Conservation (phyloP, 92 coral and sea anemone species). For the Nematostella vectensis region DNA sequence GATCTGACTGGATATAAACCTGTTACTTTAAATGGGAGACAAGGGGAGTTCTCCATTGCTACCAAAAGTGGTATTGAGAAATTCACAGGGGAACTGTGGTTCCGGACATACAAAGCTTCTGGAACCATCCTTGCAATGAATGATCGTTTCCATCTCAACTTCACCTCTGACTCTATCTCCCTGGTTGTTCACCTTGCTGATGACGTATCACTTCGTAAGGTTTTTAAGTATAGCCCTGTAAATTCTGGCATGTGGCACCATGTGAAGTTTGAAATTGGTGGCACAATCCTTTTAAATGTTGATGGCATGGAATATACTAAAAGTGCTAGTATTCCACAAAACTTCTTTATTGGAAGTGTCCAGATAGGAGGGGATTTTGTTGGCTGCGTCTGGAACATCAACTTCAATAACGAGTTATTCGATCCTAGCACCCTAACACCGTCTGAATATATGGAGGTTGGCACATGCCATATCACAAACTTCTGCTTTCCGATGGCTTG, state of each 20-base stretch:
- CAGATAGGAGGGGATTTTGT: conserved; percentile 39
- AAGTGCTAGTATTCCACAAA: conserved; percentile 3
- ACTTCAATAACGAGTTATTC: conserved; percentile 14
- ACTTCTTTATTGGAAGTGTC: conserved; percentile 26
- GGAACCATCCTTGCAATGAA: conserved; percentile 35
- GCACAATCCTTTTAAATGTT: conserved; percentile 9
- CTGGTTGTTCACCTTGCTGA: conserved; percentile 14
- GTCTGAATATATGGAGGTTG: conserved; percentile 5
- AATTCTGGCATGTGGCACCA: conserved; percentile 61
- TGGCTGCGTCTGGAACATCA: conserved; percentile 61
- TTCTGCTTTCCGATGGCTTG: conserved; percentile 64
- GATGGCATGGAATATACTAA: conserved; percentile 10
- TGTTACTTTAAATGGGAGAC: conserved; percentile 23
- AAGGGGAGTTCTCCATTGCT: conserved; percentile 14
- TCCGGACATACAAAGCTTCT: conserved; percentile 36
- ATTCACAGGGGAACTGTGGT: conserved; percentile 31
- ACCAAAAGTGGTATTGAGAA: background rate
- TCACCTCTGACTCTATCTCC: background rate
- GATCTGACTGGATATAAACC: conserved; percentile 10
- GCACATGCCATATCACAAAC: conserved; percentile 61
- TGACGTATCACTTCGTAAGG: conserved; percentile 21
- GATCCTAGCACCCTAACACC: background rate
- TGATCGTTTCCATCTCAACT: conserved; percentile 18
- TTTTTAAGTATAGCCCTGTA: conserved; percentile 13
- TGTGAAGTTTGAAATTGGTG: conserved; percentile 26